Evolutionary conservation across 2,113 vertebrate genomes (phyloP).

Genomic region (Dolichotis patagonum): DNA sequence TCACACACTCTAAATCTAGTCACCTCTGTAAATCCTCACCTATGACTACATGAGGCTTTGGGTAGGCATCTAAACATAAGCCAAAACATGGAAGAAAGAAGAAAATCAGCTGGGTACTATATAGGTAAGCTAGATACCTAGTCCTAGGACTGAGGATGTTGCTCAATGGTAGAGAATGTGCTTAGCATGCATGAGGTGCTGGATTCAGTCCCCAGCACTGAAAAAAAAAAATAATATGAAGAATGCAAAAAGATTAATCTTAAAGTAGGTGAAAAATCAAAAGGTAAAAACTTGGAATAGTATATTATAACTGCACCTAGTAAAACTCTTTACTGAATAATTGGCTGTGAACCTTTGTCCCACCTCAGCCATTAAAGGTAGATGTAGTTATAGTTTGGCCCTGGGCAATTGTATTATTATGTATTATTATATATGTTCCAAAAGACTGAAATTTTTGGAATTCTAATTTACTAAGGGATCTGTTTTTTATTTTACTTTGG

Average conservation of each 20-base stretch:
- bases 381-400: neutral
- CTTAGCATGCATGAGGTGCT: neutral
- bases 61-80: neutral
- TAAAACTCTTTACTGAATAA: constrained; percentile 33
- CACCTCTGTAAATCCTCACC: neutral
- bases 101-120: neutral
- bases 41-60: neutral
- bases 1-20: neutral
- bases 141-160: neutral
- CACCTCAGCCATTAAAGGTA: neutral
- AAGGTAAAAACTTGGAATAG: neutral
- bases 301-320: neutral
- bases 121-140: neutral
- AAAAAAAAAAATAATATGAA: neutral
- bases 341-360: neutral
- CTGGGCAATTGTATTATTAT: neutral
- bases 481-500: constrained; percentile 59
- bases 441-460: constrained; percentile 3
- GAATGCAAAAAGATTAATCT: constrained; percentile 40
- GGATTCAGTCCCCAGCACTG: neutral
- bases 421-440: neutral
- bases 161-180: neutral
- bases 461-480: constrained; percentile 19
- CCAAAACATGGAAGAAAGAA: neutral
- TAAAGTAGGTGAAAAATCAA: neutral